Base-by-base conservation (phyloP, 37 sponge, comb jelly and placozoan species). In the Lycopodina hypogea region DNA sequence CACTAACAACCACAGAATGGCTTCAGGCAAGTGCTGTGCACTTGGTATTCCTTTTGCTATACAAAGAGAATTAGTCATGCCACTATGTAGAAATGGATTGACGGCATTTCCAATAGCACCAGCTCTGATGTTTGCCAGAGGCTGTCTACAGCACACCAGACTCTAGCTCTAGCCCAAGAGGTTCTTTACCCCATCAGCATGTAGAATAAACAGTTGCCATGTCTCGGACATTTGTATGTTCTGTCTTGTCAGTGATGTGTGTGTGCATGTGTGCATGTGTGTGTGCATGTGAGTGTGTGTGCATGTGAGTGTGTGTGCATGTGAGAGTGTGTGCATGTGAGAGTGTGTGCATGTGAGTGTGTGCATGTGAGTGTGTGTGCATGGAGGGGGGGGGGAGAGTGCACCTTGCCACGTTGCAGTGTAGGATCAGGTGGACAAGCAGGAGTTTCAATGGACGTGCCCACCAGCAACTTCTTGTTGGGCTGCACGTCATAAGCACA, bases 381-480 rank as follows among this genome's bases (percentile, higher is more conserved):
- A n/a, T 26, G 30, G 11, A n/a, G 21, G 65, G 21, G 65, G 9
- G 29, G 2, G 68, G 8, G 38, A 12, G 48, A 60, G 29, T 71
- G 63, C 32, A 92, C 93, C 82, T 71, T 81, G n/a, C 81, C 93
- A 36, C 93, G 73, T 15, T 39, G 45, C 18, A 88, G 33, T 52
- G 75, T 72, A 34, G 86, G 86, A 18, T 76, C 79, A 35, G 69
- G 68, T 1, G 90, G 90, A 69, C 93, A 92, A 52, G 88, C 84
- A 19, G 89, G 90, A 14, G 80, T 56, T 21, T 81, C 86, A 30
- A 92, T 61, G 2, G 93, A 92, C n/a, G 71, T 60, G 9, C 89
- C 93, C 12, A 83, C 77, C 58, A 87, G 65, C 59, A 88, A 60
- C 70, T 56, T 66, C 75, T 81, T 84, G 78, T 92, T 80, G 9